Conservation (phyloP, 2,888 invertebrate genomes). For the Neoscelio sp. region DNA sequence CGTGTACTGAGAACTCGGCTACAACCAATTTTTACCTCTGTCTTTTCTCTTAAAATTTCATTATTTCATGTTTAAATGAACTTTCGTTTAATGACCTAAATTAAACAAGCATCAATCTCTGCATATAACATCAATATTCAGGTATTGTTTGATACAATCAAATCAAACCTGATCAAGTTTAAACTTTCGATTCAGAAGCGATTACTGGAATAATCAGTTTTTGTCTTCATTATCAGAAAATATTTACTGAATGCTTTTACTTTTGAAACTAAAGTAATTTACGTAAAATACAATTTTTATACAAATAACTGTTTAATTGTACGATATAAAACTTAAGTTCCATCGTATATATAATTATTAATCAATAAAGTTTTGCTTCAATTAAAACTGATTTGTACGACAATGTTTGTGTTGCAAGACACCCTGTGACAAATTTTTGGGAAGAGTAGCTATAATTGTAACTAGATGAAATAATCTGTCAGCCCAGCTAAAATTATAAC, state of each 20-base stretch:
- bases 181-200: conserved; percentile 6
- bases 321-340: not conserved
- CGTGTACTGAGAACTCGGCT: too few species aligned
- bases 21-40: too few species aligned
- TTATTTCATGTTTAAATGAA: not conserved
- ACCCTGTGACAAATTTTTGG: too few species aligned
- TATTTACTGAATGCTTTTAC: too few species aligned
- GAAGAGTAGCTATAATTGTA: too few species aligned
- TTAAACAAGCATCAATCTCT: conserved; percentile 1
- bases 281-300: not conserved
- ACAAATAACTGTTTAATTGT: not conserved
- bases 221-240: not conserved
- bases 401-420: conserved; percentile 31
- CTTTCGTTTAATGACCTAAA: not conserved
- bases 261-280: too few species aligned
- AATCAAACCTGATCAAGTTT: conserved; percentile 4
- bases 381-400: conserved; percentile 24
- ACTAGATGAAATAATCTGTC: too few species aligned
- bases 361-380: conserved; percentile 14
- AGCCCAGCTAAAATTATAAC: too few species aligned
- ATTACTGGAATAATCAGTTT: conserved; percentile 12
- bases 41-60: not conserved
- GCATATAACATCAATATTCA: conserved; percentile 15
- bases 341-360: conserved; percentile 20
- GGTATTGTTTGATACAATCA: conserved; percentile 16